Base-by-base conservation (phyloP, 2,797 vertebrate genomes). In the Rhodeus uyekii region DNA sequence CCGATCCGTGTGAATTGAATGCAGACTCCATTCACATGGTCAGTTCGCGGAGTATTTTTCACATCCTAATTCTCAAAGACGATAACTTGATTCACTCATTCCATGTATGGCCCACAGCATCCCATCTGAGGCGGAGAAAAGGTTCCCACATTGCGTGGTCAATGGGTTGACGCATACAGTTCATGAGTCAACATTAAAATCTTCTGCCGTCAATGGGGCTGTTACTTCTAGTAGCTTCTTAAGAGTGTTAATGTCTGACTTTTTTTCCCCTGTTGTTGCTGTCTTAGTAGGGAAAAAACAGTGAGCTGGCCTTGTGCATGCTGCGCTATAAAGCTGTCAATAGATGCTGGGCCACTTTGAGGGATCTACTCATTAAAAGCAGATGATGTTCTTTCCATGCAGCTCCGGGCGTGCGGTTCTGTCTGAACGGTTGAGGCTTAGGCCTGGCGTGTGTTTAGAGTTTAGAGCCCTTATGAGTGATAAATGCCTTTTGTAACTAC, bases 401-500 rank as follows among this genome's bases (percentile, higher is more conserved):
- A 4, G 42, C 44, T 67, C 55, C 29, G 36, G 69, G 58, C 8
- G 10, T 75, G 55, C 61, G 46, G 63, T 72, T 84, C 64, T 18
- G 16, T 32, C 29, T n/a, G 12, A 69, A 75, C 8, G 68, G 46
- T 48, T n/a, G 55, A 64, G 48, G 64, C n/a, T 19, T 64, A 42
- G 55, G 44, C 48, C 29, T 42, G 63, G 76, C 39, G 69, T 86
- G 79, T 83, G 84, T 85, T 84, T 82, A 83, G 76, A 85, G 82
- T 75, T 75, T 80, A 53, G 82, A 75, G 65, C 65, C 79, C 61
- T 79, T 60, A 73, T 77, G 48, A 80, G 85, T 86, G 81, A 84
- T 86, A 83, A 88, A 90, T 84, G 85, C 63, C 76, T 79, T 75
- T 78, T 81, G 83, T 74, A 75, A 74, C 46, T 67, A 71, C 79